phyloP scores from a whole-genome alignment of 2,888 invertebrate genomes.

The Hyalella azteca region DNA sequence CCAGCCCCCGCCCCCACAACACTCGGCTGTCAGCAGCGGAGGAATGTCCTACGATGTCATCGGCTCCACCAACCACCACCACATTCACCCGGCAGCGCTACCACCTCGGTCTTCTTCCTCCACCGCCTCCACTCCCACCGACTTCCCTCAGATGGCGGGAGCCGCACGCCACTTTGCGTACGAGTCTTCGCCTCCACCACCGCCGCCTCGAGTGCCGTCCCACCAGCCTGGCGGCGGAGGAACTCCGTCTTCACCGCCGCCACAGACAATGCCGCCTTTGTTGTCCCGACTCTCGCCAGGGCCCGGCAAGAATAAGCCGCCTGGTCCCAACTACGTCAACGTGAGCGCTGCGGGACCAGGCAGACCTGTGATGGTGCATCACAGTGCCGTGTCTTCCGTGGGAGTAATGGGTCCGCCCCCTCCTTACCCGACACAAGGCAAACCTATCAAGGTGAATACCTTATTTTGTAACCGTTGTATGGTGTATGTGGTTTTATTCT shows the following conservation, averaged over 20 bases:
- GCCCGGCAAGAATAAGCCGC: slow-evolving; percentile 50
- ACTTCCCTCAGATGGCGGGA: slow-evolving; percentile 41
- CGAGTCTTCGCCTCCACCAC: slow-evolving; percentile 47
- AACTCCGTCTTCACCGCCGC: slow-evolving; percentile 69
- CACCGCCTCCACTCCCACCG: background rate
- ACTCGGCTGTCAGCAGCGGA: background rate
- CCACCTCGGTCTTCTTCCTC: background rate
- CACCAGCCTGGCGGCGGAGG: slow-evolving; percentile 66
- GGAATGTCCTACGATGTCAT: background rate
- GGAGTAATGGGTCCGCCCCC: background rate
- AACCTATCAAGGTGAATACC: slow-evolving; percentile 48
- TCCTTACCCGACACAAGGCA: slow-evolving; percentile 42
- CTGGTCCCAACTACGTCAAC: slow-evolving; percentile 53
- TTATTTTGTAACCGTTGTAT: too few species aligned
- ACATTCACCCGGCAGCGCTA: background rate
- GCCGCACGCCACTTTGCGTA: slow-evolving; percentile 54
- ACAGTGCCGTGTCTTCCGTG: slow-evolving; percentile 14
- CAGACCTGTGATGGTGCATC: slow-evolving; percentile 73
- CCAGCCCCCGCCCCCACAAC: background rate
- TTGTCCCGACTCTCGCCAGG: slow-evolving; percentile 59
- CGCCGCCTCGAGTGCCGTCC: slow-evolving; percentile 60
- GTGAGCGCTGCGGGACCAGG: slow-evolving; percentile 69
- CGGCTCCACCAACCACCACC: background rate
- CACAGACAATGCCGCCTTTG: slow-evolving; percentile 67
- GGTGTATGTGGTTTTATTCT: too few species aligned